These are phyloP conservation scores for Hyles euphorbiae DNA, from an alignment of 1,140 invertebrate genomes.

Conservation along the genomic window DNA sequence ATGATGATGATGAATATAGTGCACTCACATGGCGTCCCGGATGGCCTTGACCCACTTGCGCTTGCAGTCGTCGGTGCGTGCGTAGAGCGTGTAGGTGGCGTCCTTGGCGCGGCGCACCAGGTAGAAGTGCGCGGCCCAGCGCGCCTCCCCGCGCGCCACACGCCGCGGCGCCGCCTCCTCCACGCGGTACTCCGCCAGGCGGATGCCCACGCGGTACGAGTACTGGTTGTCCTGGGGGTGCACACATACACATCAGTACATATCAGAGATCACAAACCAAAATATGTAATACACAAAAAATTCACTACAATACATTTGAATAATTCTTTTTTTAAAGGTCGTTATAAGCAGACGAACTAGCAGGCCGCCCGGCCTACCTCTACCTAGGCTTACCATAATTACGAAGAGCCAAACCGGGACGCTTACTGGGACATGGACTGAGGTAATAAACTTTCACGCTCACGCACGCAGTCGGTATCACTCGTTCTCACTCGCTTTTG, in stretches of 20 bases:
- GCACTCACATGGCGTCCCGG: slow-evolving; percentile 90
- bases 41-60: slow-evolving; percentile 95
- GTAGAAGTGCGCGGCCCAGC: slow-evolving; percentile 89
- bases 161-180: slow-evolving; percentile 84
- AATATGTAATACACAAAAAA: background rate
- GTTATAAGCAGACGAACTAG: background rate
- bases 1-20: background rate
- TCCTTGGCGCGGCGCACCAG: slow-evolving; percentile 88
- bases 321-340: background rate
- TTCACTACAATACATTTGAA: too few species aligned
- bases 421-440: too few species aligned
- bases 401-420: too few species aligned
- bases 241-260: background rate
- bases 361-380: background rate
- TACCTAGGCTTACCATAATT: too few species aligned
- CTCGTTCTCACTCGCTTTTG: too few species aligned
- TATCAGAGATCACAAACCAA: background rate
- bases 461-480: too few species aligned
- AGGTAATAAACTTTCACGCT: too few species aligned
- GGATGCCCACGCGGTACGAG: slow-evolving; percentile 91
- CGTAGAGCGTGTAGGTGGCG: slow-evolving; percentile 92
- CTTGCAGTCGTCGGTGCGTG: slow-evolving; percentile 91
- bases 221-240: slow-evolving; percentile 89
- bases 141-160: slow-evolving; percentile 79
- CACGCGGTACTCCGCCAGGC: slow-evolving; percentile 89